These are phyloP conservation scores for Agrotis exclamationis DNA, from an alignment of 2,888 invertebrate genomes.

Conservation along the genomic window DNA sequence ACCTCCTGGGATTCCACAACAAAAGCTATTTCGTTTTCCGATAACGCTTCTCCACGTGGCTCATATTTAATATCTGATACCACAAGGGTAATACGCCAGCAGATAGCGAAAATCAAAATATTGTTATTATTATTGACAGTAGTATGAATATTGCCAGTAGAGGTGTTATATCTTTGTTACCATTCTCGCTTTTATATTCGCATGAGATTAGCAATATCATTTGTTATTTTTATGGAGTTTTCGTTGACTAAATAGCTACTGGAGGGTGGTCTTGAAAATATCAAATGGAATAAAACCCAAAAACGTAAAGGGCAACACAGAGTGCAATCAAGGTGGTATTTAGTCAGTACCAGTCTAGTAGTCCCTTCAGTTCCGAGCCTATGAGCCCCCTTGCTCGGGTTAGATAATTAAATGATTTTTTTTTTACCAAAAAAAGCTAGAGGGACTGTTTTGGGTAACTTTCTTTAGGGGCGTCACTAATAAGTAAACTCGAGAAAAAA, in stretches of 20 bases:
- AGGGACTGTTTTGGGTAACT: too few species aligned
- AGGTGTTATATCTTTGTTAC: not conserved
- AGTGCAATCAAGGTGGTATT: too few species aligned
- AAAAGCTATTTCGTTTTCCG: constrained; percentile 52
- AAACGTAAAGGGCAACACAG: too few species aligned
- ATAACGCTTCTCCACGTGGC: constrained; percentile 23
- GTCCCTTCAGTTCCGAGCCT: too few species aligned
- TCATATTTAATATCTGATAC: constrained; percentile 52
- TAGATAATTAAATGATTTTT: too few species aligned
- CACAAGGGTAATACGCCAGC: constrained; percentile 7
- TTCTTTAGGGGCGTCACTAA: too few species aligned
- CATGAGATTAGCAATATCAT: not conserved
- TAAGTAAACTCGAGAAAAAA: too few species aligned
- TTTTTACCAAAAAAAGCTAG: too few species aligned
- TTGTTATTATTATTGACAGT: constrained; percentile 9
- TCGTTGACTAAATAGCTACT: not conserved
- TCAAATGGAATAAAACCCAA: too few species aligned
- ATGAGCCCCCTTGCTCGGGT: too few species aligned
- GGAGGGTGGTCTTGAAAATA: too few species aligned
- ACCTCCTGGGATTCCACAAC: constrained; percentile 40
- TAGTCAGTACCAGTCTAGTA: too few species aligned
- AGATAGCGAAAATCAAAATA: constrained; percentile 24
- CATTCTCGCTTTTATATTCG: not conserved
- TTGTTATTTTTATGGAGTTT: not conserved
- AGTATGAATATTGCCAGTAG: not conserved